Percentiles rank a stretch among this genome's conserved stretches.
Conservation (phyloP, 2,113 vertebrate species). For the Anseranas semipalmata region DNA sequence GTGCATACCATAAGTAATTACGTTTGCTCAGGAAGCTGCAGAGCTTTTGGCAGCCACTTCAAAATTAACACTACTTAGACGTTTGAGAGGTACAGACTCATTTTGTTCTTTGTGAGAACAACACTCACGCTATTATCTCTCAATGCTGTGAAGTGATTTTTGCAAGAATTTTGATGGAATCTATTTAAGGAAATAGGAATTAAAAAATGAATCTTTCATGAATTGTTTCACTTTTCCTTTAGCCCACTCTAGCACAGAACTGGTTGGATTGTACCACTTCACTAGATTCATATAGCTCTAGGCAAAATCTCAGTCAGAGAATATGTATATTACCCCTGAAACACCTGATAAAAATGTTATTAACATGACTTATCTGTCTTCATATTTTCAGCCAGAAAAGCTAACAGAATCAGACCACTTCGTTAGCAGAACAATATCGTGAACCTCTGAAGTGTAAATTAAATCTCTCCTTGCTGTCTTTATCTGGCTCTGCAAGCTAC, state of each 20-base stretch:
- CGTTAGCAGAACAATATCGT: background rate
- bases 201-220: background rate
- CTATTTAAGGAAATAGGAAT: background rate
- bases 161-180: background rate
- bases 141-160: background rate
- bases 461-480: background rate
- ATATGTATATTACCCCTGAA: background rate
- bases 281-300: background rate
- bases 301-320: background rate
- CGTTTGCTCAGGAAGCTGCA: background rate
- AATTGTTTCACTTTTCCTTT: constrained; percentile 25
- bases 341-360: background rate
- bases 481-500: background rate
- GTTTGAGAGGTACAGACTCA: background rate
- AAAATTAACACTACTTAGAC: background rate
- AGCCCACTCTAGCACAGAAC: background rate
- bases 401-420: background rate
- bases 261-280: background rate
- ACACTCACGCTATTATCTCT: background rate
- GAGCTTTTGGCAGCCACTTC: background rate
- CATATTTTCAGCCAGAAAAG: background rate
- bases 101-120: background rate
- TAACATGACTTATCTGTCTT: background rate
- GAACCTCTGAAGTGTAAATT: background rate
- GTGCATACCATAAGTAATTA: background rate